phyloP scores from a whole-genome alignment of 1,140 invertebrate species.

The Orchestia grillus region DNA sequence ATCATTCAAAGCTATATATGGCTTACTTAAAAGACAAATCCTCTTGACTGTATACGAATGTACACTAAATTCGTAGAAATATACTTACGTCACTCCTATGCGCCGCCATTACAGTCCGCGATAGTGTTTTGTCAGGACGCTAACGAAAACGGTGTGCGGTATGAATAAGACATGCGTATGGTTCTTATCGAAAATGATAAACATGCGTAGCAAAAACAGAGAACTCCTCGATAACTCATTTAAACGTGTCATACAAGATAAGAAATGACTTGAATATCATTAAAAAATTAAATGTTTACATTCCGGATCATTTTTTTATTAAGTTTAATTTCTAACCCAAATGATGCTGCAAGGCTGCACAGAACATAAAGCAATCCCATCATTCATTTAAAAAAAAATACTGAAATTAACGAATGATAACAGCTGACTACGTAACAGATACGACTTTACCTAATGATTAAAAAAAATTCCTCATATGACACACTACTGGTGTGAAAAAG shows the following conservation, averaged over 20 bases:
- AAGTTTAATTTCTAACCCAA: background rate
- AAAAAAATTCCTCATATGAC: too few species aligned
- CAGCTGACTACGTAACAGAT: too few species aligned
- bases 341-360: background rate
- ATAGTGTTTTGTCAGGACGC: slow-evolving; percentile 56
- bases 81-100: slow-evolving; percentile 12
- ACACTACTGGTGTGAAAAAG: too few species aligned
- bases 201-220: background rate
- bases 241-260: background rate
- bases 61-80: background rate
- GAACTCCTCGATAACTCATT: background rate
- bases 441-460: too few species aligned
- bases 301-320: background rate
- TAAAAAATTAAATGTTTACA: background rate
- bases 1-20: background rate
- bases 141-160: slow-evolving; percentile 47
- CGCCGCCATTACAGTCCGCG: slow-evolving; percentile 26
- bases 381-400: too few species aligned
- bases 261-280: background rate
- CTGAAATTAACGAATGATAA: too few species aligned
- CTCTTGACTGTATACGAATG: background rate
- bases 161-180: slow-evolving; percentile 23
- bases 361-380: background rate
- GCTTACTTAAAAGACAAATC: background rate
- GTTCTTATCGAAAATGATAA: slow-evolving; percentile 34